phyloP scores from a whole-genome alignment of 1,140 invertebrate species.

The Bombus waltoni region DNA sequence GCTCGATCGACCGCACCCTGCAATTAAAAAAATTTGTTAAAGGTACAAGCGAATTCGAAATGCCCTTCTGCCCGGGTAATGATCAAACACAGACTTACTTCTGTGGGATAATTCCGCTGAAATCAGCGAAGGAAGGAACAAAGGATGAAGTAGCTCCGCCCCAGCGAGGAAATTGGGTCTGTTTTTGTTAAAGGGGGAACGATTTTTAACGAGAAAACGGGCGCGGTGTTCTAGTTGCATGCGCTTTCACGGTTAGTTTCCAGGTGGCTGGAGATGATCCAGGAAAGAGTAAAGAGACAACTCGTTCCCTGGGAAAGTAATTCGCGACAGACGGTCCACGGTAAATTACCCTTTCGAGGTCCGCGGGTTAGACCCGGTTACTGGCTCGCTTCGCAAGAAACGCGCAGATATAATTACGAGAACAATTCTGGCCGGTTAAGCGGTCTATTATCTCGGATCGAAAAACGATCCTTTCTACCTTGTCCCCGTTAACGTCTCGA shows the following conservation, averaged over 20 bases:
- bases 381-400: not conserved
- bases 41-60: too few relatives aligned
- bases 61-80: not conserved
- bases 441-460: slow-evolving; percentile 9
- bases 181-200: slow-evolving; percentile 18
- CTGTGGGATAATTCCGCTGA: not conserved
- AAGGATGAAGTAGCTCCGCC: not conserved
- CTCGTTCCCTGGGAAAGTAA: not conserved
- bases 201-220: slow-evolving; percentile 22
- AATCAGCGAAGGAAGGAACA: slow-evolving; percentile 8
- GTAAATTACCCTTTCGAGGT: slow-evolving; percentile 14
- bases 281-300: not conserved
- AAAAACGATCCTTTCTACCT: not conserved
- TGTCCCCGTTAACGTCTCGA: not conserved
- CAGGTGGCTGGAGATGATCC: slow-evolving; percentile 13
- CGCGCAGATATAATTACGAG: not conserved
- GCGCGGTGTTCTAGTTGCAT: not conserved
- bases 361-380: not conserved
- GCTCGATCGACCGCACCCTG: not conserved
- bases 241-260: slow-evolving; percentile 9
- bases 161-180: not conserved
- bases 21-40: not conserved
- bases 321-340: slow-evolving; percentile 8
- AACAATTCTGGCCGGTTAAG: not conserved
- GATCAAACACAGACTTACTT: not conserved